These are phyloP conservation scores for Leucopsar rothschildi DNA, from an alignment of 2,113 vertebrate genomes.

Conservation along the genomic window DNA sequence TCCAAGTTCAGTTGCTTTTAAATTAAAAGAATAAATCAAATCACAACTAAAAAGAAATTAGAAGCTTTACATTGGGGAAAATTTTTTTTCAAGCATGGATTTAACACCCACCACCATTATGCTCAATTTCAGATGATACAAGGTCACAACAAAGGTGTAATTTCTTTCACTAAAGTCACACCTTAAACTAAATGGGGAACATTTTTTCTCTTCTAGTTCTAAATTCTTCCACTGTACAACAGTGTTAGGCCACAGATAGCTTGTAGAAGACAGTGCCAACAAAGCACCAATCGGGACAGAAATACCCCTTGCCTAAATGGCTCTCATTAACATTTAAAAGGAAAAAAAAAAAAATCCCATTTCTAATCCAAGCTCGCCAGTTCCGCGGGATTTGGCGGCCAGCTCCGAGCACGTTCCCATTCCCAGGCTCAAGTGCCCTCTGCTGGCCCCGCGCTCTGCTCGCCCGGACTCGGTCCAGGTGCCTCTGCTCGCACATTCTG, in stretches of 20 bases:
- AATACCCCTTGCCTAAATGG: slow-evolving; percentile 22
- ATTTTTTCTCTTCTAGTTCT: not conserved
- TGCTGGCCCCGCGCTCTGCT: slow-evolving; percentile 45
- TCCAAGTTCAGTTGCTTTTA: slow-evolving; percentile 66
- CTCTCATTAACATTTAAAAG: not conserved
- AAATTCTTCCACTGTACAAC: slow-evolving; percentile 17
- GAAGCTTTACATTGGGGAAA: slow-evolving; percentile 2
- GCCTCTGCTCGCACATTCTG: not conserved
- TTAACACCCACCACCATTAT: not conserved
- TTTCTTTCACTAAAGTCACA: not conserved
- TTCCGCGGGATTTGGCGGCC: not conserved
- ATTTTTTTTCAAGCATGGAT: not conserved
- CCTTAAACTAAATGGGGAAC: not conserved
- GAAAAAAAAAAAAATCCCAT: not conserved
- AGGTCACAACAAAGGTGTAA: not conserved
- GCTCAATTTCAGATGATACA: not conserved
- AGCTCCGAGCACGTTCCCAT: slow-evolving; percentile 15
- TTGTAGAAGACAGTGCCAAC: not conserved
- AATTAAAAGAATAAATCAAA: slow-evolving; percentile 69
- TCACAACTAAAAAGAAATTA: slow-evolving; percentile 38
- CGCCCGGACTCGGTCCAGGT: not conserved
- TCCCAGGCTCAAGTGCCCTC: slow-evolving; percentile 48
- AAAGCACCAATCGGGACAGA: slow-evolving; percentile 16
- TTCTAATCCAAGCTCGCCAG: slow-evolving; percentile 23
- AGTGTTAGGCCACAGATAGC: not conserved